Evolutionary conservation across 1,140 invertebrate species (phyloP), one percentile per base, ranked within the genome.

Genomic region (Calliphora vicina): DNA sequence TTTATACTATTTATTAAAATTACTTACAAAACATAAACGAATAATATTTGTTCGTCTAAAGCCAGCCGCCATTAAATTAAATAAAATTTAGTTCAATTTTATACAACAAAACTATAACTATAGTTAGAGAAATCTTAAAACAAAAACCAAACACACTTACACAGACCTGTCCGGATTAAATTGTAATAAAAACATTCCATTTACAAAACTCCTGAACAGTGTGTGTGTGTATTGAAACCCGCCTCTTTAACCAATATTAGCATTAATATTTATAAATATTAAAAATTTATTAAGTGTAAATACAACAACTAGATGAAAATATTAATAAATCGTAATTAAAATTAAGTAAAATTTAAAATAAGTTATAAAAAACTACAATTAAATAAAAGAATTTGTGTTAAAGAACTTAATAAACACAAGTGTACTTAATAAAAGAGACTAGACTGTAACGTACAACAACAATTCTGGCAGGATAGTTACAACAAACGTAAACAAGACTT

Each of bases 201-300:
- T 35, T 35, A 4, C 2, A 35, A 50, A 50, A 50, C 15, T n/a
- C n/a, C n/a, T n/a, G 45, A 50, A 50, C 12, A 50, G 45, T 50
- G 12, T 67, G 45, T 50, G 12, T 67, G n/a, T 78, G n/a, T 45
- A 43, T 42, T 78, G 20, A 78, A 78, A 43, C 74, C 74, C 74
- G 74, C 74, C 74, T 45, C 35, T 45, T 78, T 78, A 78, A 45
- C 9, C 29, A 43, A 78, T 27, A 45, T 57, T 78, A 78, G 35
- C 35, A 78, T 45, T 45, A 78, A 78, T 45, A 78, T 43, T 78
- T 45, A 45, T 78, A 78, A 23, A n/a, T 15, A 57, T 57, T n/a
- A 57, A n/a, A 57, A 43, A 78, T 43, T 25, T 43, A 78, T 45
- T 78, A 78, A 78, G 74, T 78, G 74, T 78, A 78, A 20, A 78